Evolutionary conservation across 2,113 vertebrate genomes (phyloP).

Genomic region (Furnarius figulus): DNA sequence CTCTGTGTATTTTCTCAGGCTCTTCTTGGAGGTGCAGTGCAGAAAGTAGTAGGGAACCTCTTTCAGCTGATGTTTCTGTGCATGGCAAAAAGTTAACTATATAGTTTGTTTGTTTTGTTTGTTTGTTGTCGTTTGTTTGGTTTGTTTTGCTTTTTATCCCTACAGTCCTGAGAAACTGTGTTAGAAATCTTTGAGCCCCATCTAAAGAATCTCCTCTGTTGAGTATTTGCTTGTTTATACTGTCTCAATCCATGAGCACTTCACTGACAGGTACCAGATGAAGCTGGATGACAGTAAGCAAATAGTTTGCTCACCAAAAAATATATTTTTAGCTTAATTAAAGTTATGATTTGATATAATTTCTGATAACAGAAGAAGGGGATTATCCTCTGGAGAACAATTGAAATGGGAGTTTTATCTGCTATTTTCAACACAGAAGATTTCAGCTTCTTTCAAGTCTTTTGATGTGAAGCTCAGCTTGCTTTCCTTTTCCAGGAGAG

Average conservation of each 20-base stretch:
- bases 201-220: background rate
- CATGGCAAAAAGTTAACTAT: background rate
- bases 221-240: background rate
- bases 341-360: background rate
- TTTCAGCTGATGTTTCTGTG: background rate
- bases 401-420: background rate
- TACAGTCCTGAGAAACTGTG: background rate
- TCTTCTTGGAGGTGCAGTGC: background rate
- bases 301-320: background rate
- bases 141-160: background rate
- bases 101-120: fast-evolving
- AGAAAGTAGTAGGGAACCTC: background rate
- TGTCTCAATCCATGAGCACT: background rate
- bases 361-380: background rate
- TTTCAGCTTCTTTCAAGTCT: background rate
- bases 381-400: background rate
- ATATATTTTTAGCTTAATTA: background rate
- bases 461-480: background rate
- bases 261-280: background rate
- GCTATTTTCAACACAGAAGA: background rate
- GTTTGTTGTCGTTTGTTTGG: too few species aligned
- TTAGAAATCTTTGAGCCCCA: background rate
- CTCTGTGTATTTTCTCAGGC: background rate
- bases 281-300: background rate
- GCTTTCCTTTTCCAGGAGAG: background rate